These are phyloP conservation scores for Acipenser transmontanus DNA, from an alignment of 2,797 vertebrate species.

Conservation along the genomic window DNA sequence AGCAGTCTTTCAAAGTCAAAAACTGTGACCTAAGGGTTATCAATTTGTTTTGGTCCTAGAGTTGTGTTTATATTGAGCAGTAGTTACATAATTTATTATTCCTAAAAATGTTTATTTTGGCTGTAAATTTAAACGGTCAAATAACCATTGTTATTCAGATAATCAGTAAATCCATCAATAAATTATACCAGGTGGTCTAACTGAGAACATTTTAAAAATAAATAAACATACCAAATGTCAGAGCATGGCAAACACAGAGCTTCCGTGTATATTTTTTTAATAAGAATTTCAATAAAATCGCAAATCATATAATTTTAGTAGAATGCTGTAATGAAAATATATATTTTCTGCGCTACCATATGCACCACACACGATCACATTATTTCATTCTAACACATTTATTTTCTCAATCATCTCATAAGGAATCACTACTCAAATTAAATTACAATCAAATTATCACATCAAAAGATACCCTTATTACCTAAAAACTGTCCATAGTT, in stretches of 20 bases:
- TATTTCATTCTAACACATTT: slow-evolving; percentile 99
- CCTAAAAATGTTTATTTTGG: too few species aligned
- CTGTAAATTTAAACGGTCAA: too few species aligned
- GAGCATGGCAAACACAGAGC: slow-evolving; percentile 1
- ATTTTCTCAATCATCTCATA: slow-evolving; percentile 99
- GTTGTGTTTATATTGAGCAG: too few species aligned
- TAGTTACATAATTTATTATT: too few species aligned
- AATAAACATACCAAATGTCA: neutral
- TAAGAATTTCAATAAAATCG: slow-evolving; percentile 7
- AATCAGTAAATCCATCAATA: too few species aligned
- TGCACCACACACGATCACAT: slow-evolving; percentile 76
- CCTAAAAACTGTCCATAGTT: slow-evolving; percentile 92
- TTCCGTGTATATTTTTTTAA: slow-evolving; percentile 23
- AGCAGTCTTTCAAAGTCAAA: too few species aligned
- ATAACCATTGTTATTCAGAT: too few species aligned
- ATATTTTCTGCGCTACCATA: slow-evolving; percentile 28
- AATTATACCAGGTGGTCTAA: too few species aligned
- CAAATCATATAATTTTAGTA: slow-evolving; percentile 3
- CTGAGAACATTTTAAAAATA: slow-evolving; percentile 5
- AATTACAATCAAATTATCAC: slow-evolving; percentile 99
- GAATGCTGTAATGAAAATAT: slow-evolving; percentile 14
- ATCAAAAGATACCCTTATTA: slow-evolving; percentile 99
- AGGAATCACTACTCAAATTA: slow-evolving; percentile 99
- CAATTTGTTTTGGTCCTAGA: too few species aligned
- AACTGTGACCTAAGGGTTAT: too few species aligned